A percentile compares a stretch with the other conserved stretches of the same genome.
Evolutionary conservation across 2,797 vertebrate genomes (phyloP).

Genomic region (Melanotaenia boesemani): DNA sequence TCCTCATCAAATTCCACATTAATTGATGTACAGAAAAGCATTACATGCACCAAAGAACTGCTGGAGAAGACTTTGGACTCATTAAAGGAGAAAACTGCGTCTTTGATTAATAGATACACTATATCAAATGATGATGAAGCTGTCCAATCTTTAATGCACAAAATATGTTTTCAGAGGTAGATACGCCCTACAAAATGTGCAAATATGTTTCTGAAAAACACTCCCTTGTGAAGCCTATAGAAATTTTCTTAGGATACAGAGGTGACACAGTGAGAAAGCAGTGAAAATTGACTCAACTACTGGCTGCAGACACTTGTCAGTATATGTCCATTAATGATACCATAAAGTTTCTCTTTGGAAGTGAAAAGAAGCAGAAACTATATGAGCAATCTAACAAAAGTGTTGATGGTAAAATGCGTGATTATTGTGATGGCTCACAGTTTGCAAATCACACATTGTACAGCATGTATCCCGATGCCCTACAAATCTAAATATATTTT

Average conservation of each 20-base stretch:
- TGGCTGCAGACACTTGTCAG: slow-evolving; percentile 1
- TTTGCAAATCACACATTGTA: too few species aligned
- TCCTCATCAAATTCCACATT: too few species aligned
- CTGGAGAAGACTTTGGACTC: neutral
- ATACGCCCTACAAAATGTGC: neutral
- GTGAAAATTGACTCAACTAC: neutral
- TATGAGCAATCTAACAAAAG: too few species aligned
- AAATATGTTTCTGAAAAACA: neutral
- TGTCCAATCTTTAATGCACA: neutral
- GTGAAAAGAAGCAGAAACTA: too few species aligned
- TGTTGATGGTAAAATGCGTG: too few species aligned
- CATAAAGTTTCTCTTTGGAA: too few species aligned
- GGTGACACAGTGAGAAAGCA: slow-evolving; percentile 1
- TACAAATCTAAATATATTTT: too few species aligned
- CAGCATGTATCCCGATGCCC: too few species aligned
- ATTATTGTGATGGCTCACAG: too few species aligned
- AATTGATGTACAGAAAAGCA: neutral
- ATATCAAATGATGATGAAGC: neutral
- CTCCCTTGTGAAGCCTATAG: slow-evolving; percentile 1
- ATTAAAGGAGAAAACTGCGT: neutral
- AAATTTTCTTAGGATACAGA: neutral
- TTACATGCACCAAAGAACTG: neutral
- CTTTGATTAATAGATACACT: neutral
- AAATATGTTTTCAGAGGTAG: neutral
- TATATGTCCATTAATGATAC: neutral